These are phyloP conservation scores for Coranthus polyacanthus DNA, from an alignment of 2,797 vertebrate species.

Conservation along the genomic window DNA sequence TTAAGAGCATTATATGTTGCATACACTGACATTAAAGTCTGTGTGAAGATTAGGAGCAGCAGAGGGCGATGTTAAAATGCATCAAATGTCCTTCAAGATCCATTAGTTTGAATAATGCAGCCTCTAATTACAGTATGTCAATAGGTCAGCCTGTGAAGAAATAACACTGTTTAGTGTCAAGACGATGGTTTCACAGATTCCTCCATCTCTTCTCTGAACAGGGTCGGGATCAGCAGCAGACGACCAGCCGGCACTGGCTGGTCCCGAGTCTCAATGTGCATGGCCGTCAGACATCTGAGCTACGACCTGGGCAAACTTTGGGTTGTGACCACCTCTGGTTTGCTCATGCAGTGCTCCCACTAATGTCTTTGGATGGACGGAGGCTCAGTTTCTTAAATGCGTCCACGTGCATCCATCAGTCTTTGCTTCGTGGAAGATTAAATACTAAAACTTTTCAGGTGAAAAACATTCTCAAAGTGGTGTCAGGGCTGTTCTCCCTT, in stretches of 20 bases:
- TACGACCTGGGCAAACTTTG: slow-evolving; percentile 36
- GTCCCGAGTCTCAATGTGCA: accelerated
- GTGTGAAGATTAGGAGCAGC: too few species aligned
- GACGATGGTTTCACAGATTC: neutral
- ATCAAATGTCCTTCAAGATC: neutral
- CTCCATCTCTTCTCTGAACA: slow-evolving; percentile 21
- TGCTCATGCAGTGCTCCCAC: neutral
- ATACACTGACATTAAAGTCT: too few species aligned
- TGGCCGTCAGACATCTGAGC: neutral
- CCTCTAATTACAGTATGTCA: neutral
- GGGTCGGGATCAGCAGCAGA: accelerated
- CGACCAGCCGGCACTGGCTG: accelerated
- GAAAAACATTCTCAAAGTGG: too few species aligned
- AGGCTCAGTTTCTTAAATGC: neutral
- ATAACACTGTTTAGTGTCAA: neutral
- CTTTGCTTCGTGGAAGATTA: too few species aligned
- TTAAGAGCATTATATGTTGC: too few species aligned
- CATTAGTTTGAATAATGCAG: neutral
- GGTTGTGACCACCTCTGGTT: neutral
- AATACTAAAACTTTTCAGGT: too few species aligned
- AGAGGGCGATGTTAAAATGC: neutral
- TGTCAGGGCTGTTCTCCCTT: too few species aligned
- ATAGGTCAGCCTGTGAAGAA: neutral
- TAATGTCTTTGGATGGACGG: neutral
- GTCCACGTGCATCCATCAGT: too few species aligned